Conservation (phyloP, 1,140 invertebrate genomes). For the Anadara kagoshimensis region DNA sequence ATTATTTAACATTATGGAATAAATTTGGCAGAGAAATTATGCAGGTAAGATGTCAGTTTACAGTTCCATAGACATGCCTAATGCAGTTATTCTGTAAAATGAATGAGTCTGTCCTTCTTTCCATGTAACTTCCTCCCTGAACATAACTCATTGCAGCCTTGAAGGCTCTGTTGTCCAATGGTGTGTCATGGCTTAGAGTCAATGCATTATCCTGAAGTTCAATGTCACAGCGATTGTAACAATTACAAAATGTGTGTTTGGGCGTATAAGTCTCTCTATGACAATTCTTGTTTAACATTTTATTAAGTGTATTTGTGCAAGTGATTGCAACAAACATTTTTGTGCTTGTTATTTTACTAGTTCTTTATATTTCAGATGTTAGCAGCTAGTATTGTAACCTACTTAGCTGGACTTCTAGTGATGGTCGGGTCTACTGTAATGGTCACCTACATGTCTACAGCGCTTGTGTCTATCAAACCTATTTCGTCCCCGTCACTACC, state of each 20-base stretch:
- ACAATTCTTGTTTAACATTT: background rate
- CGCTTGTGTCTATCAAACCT: slow-evolving; percentile 26
- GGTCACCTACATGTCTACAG: slow-evolving; percentile 42
- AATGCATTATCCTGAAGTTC: too few species aligned
- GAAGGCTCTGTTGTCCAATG: too few species aligned
- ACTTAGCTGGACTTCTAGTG: slow-evolving; percentile 82
- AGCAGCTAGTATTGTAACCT: slow-evolving; percentile 81
- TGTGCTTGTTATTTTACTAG: background rate
- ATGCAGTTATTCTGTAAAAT: background rate
- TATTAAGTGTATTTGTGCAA: too few species aligned
- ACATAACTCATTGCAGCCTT: background rate
- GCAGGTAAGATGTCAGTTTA: background rate
- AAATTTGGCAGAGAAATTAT: background rate
- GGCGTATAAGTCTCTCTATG: background rate
- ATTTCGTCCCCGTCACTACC: background rate
- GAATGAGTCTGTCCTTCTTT: background rate
- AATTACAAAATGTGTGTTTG: too few species aligned
- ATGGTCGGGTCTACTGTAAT: slow-evolving; percentile 76
- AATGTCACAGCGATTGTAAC: too few species aligned
- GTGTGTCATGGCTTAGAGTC: too few species aligned
- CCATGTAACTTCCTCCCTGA: background rate
- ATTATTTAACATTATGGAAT: slow-evolving; percentile 65
- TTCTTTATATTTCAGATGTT: slow-evolving; percentile 75
- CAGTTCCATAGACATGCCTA: background rate
- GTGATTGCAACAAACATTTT: background rate